These are phyloP conservation scores for Antheraea assamensis DNA, from an alignment of 2,888 invertebrate species.

Conservation along the genomic window DNA sequence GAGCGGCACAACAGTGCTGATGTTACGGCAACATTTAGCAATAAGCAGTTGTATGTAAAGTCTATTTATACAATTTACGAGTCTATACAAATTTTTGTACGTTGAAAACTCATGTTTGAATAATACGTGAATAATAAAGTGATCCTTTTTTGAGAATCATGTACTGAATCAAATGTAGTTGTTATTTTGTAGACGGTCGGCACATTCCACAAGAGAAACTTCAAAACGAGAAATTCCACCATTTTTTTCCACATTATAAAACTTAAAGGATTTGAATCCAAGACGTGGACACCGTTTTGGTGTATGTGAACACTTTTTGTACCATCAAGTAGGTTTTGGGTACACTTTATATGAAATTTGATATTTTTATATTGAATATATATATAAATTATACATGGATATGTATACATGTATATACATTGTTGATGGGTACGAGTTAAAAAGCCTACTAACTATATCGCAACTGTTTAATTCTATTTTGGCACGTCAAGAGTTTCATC, in stretches of 20 bases:
- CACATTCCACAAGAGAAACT: constrained; percentile 80
- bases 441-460: constrained; percentile 76
- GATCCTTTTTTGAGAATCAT: constrained; percentile 82
- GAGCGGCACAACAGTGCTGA: constrained; percentile 43
- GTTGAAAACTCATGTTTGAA: constrained; percentile 73
- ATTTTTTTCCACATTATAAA: constrained; percentile 77
- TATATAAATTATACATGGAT: constrained; percentile 82
- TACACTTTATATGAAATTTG: constrained; percentile 82
- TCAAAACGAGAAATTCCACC: constrained; percentile 73
- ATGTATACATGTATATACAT: constrained; percentile 82
- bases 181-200: constrained; percentile 80
- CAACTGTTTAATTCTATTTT: constrained; percentile 82
- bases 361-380: constrained; percentile 83
- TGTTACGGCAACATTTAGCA: constrained; percentile 71
- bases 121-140: constrained; percentile 69
- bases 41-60: constrained; percentile 81
- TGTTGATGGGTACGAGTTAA: constrained; percentile 79
- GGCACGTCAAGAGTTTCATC: constrained; percentile 81
- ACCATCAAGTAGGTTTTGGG: constrained; percentile 83
- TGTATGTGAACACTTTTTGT: constrained; percentile 73
- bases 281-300: constrained; percentile 74
- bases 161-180: constrained; percentile 78
- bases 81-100: constrained; percentile 81
- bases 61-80: constrained; percentile 82
- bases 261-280: constrained; percentile 76